Evolutionary conservation across 2,113 vertebrate species (phyloP).

Genomic region (Ancistrus triradiatus): DNA sequence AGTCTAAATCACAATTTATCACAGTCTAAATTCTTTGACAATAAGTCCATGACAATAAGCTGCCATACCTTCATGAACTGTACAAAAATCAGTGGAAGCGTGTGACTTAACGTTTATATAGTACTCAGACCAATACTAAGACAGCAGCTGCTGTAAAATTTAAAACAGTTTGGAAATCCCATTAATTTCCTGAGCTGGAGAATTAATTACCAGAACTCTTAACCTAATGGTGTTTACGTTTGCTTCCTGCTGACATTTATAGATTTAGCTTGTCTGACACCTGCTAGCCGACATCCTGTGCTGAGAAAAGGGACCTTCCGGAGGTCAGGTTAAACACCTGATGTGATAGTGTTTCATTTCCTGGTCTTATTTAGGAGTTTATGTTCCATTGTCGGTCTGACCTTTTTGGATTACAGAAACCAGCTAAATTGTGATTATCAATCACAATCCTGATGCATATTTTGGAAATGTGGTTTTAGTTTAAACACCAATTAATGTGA

Average conservation of each 20-base stretch:
- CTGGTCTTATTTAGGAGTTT: constrained; percentile 10
- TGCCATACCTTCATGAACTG: no score
- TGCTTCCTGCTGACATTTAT: constrained; percentile 5
- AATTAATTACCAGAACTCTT: constrained; percentile 23
- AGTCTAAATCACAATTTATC: no score
- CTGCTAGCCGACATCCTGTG: constrained; percentile 10
- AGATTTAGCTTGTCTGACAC: neutral
- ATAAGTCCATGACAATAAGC: no score
- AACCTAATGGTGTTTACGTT: neutral
- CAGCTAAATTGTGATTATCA: no score
- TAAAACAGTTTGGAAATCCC: constrained; percentile 6
- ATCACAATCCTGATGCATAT: neutral
- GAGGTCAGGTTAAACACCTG: neutral
- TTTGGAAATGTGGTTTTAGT: neutral
- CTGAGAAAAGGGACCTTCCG: constrained; percentile 6
- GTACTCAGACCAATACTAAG: no score
- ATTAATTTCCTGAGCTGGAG: constrained; percentile 31
- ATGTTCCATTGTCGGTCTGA: no score
- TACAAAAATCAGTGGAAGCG: no score
- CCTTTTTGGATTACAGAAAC: no score
- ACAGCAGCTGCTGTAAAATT: constrained; percentile 3
- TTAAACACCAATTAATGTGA: neutral
- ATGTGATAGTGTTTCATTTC: constrained; percentile 39
- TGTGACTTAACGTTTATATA: no score
- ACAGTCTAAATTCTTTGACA: no score